Conservation (phyloP, 2,113 vertebrate species). For the Platycercus adscitus region DNA sequence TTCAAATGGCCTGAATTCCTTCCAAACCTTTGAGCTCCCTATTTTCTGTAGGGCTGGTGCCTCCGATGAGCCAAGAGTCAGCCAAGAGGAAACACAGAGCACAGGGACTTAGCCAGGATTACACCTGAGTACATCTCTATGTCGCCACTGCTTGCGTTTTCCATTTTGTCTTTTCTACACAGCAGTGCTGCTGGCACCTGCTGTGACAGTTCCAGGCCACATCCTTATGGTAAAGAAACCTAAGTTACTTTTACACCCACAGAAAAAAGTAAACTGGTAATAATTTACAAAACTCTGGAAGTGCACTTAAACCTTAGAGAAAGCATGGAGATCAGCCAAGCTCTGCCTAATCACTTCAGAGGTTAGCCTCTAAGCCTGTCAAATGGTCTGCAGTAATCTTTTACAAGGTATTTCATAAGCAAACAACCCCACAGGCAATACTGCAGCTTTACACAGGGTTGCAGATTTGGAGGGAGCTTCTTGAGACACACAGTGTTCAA, state of each 20-base stretch:
- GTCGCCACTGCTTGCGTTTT: neutral
- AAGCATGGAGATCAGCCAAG: neutral
- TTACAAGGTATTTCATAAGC: constrained; percentile 56
- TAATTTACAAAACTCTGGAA: constrained; percentile 15
- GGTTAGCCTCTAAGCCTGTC: constrained; percentile 42
- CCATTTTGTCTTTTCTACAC: neutral
- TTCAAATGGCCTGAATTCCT: neutral
- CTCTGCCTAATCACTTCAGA: neutral
- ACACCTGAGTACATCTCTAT: neutral
- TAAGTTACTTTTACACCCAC: neutral
- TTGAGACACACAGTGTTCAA: neutral
- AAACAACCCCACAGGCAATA: neutral
- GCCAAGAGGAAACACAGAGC: neutral
- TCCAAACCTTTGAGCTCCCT: neutral
- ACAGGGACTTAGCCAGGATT: neutral
- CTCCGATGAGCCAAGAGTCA: neutral
- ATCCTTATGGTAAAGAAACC: neutral
- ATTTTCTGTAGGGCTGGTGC: neutral
- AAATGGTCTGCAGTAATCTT: constrained; percentile 39
- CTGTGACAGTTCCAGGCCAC: constrained; percentile 8
- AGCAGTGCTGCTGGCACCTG: neutral
- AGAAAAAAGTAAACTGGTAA: neutral
- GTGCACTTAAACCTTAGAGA: constrained; percentile 4
- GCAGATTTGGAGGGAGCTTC: neutral
- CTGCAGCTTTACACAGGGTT: neutral